Evolutionary conservation across 92 coral and sea anemone genomes (phyloP).

Genomic region (Actinostola sp.): DNA sequence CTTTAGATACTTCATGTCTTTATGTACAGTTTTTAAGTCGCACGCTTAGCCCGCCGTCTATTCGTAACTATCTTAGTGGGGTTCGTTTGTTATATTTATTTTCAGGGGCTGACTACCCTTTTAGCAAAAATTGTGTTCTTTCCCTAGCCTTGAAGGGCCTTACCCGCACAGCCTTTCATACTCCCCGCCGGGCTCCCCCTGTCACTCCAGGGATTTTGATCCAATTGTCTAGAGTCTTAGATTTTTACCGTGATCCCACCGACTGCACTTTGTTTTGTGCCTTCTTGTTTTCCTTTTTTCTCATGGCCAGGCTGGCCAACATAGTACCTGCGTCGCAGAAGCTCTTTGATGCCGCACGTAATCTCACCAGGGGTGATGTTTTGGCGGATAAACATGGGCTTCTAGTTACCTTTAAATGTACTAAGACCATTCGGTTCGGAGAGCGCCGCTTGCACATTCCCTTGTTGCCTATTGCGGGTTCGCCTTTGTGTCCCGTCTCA

Average conservation of each 20-base stretch:
- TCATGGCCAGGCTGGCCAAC: slow-evolving; percentile 29
- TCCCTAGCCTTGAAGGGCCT: slow-evolving; percentile 26
- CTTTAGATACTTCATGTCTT: slow-evolving; percentile 19
- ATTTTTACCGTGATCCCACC: slow-evolving; percentile 16
- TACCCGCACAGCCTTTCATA: slow-evolving; percentile 6
- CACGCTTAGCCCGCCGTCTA: slow-evolving; percentile 10
- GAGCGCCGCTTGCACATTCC: slow-evolving; percentile 36
- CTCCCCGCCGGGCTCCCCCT: slow-evolving; percentile 28
- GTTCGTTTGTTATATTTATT: slow-evolving; percentile 36
- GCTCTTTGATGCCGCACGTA: slow-evolving; percentile 27
- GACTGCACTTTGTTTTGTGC: slow-evolving; percentile 25
- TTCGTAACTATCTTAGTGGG: slow-evolving; percentile 36
- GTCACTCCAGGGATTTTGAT: slow-evolving; percentile 30
- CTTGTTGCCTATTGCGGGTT: slow-evolving; percentile 24
- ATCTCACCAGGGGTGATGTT: slow-evolving; percentile 22
- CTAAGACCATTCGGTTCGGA: slow-evolving; percentile 38
- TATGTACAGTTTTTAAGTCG: slow-evolving; percentile 38
- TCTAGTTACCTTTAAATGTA: slow-evolving; percentile 21
- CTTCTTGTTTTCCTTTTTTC: slow-evolving; percentile 16
- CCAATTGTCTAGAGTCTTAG: not conserved
- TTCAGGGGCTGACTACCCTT: slow-evolving; percentile 26
- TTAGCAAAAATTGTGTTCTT: slow-evolving; percentile 20
- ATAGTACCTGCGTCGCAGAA: slow-evolving; percentile 21
- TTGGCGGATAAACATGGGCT: not conserved
- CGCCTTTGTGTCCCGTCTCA: slow-evolving; percentile 32